Conservation (phyloP, 2,797 vertebrate species). For the Enteromius unitaeniatus region DNA sequence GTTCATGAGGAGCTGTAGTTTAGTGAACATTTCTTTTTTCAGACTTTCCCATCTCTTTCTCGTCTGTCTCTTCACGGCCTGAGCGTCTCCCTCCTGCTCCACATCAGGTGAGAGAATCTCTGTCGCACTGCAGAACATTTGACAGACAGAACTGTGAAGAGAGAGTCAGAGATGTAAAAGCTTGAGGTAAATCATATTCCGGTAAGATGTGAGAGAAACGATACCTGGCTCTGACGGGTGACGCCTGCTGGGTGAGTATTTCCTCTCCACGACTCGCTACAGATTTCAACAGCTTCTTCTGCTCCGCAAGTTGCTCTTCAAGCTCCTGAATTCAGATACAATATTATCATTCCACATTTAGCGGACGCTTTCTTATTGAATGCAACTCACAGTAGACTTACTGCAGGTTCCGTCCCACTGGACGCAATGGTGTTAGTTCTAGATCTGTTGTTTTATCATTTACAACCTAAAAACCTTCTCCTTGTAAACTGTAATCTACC, state of each 20-base stretch:
- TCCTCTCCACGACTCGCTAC: constrained; percentile 91
- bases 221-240: constrained; percentile 71
- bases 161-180: neutral
- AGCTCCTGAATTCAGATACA: constrained; percentile 81
- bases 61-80: constrained; percentile 81
- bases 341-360: constrained; percentile 13
- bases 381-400: neutral
- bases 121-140: constrained; percentile 73
- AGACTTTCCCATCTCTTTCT: constrained; percentile 92
- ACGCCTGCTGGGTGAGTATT: constrained; percentile 88
- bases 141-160: constrained; percentile 17
- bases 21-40: constrained; percentile 88
- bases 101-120: constrained; percentile 79
- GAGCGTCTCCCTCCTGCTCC: constrained; percentile 79
- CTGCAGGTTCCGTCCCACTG: neutral
- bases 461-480: neutral
- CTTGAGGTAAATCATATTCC: neutral
- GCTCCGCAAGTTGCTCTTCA: constrained; percentile 90
- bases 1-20: constrained; percentile 87
- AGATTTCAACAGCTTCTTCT: constrained; percentile 90
- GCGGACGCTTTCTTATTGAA: neutral
- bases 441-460: neutral
- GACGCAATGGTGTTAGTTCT: neutral
- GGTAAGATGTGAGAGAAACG: neutral
- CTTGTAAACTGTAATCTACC: constrained; percentile 67